phyloP scores from a whole-genome alignment of 2,797 vertebrate species.

The Scolopax rusticola region DNA sequence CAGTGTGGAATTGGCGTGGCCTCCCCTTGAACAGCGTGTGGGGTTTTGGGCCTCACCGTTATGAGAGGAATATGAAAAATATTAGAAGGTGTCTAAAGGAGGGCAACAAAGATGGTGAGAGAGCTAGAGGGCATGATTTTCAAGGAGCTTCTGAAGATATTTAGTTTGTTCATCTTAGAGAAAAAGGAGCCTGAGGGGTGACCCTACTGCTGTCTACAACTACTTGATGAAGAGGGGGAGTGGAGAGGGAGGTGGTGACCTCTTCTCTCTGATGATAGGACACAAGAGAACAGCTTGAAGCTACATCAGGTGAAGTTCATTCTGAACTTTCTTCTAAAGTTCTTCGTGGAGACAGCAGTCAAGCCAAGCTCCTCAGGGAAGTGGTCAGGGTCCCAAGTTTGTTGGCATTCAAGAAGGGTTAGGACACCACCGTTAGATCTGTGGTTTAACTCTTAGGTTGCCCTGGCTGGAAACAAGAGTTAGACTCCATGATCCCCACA shows the following conservation, averaged over 20 bases:
- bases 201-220: background rate
- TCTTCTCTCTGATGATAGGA: background rate
- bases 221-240: rapidly evolving
- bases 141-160: background rate
- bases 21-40: rapidly evolving
- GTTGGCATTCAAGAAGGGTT: background rate
- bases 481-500: rapidly evolving
- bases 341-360: background rate
- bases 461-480: background rate
- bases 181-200: background rate
- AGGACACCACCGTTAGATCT: background rate
- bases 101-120: background rate
- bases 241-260: background rate
- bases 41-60: background rate
- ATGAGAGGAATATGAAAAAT: background rate
- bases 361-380: background rate
- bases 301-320: background rate
- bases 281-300: rapidly evolving
- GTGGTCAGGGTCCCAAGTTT: background rate
- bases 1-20: rapidly evolving
- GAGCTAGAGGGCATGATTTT: background rate
- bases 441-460: background rate
- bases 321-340: background rate
- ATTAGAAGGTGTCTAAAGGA: background rate
- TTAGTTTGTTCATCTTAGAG: background rate